Percentiles rank a stretch among this genome's conserved stretches.
phyloP scores from a whole-genome alignment of 2,888 invertebrate genomes.

The Cheilosia vernalis region DNA sequence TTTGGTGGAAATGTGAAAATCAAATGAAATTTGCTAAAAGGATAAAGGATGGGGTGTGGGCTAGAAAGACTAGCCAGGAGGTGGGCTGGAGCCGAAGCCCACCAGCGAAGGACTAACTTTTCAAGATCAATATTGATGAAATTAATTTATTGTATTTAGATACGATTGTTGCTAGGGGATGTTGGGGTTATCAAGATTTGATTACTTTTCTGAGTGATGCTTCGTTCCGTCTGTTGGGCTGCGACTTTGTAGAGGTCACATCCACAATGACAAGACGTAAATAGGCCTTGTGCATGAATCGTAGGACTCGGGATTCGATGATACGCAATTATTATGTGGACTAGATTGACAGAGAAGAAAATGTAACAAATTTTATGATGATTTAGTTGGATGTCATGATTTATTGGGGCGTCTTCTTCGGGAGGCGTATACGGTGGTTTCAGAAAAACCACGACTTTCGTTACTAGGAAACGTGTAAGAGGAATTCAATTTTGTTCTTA shows the following conservation, averaged over 20 bases:
- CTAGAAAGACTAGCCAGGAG: neutral
- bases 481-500: too few species aligned
- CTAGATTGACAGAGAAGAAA: neutral
- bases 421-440: neutral
- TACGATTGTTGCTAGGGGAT: constrained; percentile 68
- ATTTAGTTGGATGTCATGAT: neutral
- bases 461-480: too few species aligned
- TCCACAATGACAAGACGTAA: constrained; percentile 12
- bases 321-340: constrained; percentile 44
- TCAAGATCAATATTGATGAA: constrained; percentile 75
- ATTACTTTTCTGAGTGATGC: constrained; percentile 60
- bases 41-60: constrained; percentile 32
- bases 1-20: constrained; percentile 74
- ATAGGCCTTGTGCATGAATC: constrained; percentile 22
- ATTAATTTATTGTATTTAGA: constrained; percentile 74
- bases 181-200: constrained; percentile 72
- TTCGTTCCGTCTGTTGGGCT: neutral
- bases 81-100: neutral
- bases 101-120: constrained; percentile 40
- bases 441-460: too few species aligned
- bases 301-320: constrained; percentile 29
- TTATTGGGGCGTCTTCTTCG: neutral
- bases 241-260: constrained; percentile 4
- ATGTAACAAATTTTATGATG: neutral
- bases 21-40: constrained; percentile 73